phyloP scores from a whole-genome alignment of 2,797 vertebrate genomes.

The Enteromius unitaeniatus region DNA sequence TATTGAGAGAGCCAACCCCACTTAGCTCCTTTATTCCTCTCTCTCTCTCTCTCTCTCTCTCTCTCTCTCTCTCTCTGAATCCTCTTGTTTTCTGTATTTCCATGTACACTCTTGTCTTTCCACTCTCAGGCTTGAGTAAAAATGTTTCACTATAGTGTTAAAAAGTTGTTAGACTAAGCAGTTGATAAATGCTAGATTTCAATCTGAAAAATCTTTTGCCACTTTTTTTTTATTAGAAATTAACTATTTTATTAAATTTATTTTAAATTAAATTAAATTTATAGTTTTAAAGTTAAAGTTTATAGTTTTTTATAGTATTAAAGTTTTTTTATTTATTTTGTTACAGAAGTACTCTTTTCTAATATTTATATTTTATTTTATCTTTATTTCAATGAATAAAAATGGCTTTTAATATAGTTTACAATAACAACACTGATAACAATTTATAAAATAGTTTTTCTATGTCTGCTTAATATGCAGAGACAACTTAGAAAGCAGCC shows the following conservation, averaged over 20 bases:
- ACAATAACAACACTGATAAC: background rate
- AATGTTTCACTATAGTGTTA: background rate
- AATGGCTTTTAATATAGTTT: background rate
- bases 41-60: background rate
- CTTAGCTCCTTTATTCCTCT: conserved; percentile 74
- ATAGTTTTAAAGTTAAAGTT: too few species aligned
- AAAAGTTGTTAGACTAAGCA: conserved; percentile 6
- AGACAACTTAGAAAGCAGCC: background rate
- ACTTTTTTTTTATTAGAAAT: background rate
- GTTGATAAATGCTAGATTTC: background rate
- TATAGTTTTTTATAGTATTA: too few species aligned
- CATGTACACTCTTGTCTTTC: conserved; percentile 2
- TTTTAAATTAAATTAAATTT: too few species aligned
- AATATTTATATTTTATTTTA: background rate
- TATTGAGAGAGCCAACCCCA: conserved; percentile 78
- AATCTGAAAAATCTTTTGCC: background rate
- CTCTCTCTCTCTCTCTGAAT: conserved; percentile 4
- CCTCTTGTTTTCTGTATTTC: conserved; percentile 21
- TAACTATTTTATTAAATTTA: background rate
- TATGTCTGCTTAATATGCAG: background rate
- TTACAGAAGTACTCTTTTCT: background rate
- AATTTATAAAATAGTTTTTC: background rate
- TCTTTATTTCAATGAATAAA: background rate
- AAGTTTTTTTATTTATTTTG: too few species aligned
- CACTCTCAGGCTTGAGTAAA: conserved; percentile 12